Percentiles rank a stretch among this genome's conserved stretches.
phyloP scores from a whole-genome alignment of 1,140 invertebrate species.

The Drosophila parabipectinata region DNA sequence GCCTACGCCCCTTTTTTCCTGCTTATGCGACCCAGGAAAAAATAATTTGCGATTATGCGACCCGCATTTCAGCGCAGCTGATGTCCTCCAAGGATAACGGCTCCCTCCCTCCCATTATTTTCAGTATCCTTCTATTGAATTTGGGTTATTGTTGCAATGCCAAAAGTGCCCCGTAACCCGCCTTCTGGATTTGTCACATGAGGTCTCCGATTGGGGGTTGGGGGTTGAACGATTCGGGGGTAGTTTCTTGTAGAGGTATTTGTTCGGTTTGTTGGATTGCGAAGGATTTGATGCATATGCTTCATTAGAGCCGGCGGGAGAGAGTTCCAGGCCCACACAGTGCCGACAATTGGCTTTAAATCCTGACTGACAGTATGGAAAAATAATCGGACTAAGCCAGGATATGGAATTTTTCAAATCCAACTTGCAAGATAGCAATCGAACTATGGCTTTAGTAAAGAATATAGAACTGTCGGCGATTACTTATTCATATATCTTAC shows the following conservation, averaged over 20 bases:
- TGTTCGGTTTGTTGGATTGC: constrained; percentile 66
- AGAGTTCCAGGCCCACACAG: constrained; percentile 10
- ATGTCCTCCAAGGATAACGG: constrained; percentile 55
- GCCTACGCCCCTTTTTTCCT: constrained; percentile 36
- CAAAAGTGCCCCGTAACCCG: constrained; percentile 18
- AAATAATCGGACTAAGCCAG: not conserved
- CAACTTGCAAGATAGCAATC: not conserved
- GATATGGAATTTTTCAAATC: not conserved
- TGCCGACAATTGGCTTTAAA: constrained; percentile 21
- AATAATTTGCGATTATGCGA: constrained; percentile 74
- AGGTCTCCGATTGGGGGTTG: constrained; percentile 12
- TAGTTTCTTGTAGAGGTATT: constrained; percentile 63
- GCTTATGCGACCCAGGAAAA: constrained; percentile 31
- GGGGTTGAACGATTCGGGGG: constrained; percentile 25
- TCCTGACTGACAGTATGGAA: constrained; percentile 34
- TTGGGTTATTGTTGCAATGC: constrained; percentile 73
- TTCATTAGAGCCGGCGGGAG: constrained; percentile 58
- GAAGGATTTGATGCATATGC: constrained; percentile 53
- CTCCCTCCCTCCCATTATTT: constrained; percentile 13
- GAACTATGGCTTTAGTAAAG: not conserved
- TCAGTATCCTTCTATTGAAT: constrained; percentile 70
- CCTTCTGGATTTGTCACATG: constrained; percentile 64
- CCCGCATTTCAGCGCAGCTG: constrained; percentile 66
- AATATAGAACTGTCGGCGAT: constrained; percentile 21
- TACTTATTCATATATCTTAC: constrained; percentile 46